phyloP scores from a whole-genome alignment of 2,888 invertebrate species.

The Cancer borealis region DNA sequence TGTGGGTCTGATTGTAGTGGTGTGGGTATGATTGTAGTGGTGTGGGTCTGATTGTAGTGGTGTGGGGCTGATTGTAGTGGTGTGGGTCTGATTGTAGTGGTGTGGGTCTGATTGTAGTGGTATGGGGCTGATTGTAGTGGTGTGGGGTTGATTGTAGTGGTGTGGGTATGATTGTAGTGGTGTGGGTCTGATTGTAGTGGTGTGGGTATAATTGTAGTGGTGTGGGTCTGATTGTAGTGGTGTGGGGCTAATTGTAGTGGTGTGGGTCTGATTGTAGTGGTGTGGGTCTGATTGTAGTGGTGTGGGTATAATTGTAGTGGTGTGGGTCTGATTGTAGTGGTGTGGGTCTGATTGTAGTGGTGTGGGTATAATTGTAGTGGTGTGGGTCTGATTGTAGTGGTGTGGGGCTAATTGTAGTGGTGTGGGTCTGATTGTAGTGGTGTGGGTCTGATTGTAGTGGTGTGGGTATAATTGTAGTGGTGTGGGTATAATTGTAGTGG shows the following conservation, averaged over 20 bases:
- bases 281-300: not conserved
- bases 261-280: not conserved
- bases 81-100: not conserved
- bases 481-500: not conserved
- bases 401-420: not conserved
- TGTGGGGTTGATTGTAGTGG: not conserved
- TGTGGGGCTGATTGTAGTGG: not conserved
- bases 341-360: not conserved
- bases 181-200: not conserved
- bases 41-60: not conserved
- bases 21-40: not conserved
- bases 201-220: too few species aligned
- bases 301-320: not conserved
- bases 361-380: too few species aligned
- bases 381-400: not conserved
- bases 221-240: not conserved
- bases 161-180: not conserved
- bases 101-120: not conserved
- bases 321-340: not conserved
- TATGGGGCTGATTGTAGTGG: not conserved
- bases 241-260: not conserved
- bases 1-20: not conserved
- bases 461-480: not conserved
- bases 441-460: not conserved
- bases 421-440: not conserved